phyloP scores from a whole-genome alignment of 2,113 vertebrate genomes.

The Xyliphius kryptos region DNA sequence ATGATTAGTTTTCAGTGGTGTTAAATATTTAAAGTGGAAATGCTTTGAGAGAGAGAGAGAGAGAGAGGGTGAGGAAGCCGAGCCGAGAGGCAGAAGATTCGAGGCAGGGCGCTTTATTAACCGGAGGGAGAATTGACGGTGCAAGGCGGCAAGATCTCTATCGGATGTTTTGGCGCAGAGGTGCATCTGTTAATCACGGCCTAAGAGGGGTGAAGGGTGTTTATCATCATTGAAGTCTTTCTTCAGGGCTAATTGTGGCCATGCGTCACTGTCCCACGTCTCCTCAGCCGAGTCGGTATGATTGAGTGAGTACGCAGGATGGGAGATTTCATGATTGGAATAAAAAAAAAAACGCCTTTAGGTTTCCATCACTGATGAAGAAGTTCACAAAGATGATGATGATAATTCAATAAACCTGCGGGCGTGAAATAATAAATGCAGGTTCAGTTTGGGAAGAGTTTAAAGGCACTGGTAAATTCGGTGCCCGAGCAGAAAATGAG shows the following conservation, averaged over 20 bases:
- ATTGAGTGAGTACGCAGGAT: conserved; percentile 59
- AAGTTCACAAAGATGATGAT: conserved; percentile 20
- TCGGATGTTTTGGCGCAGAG: conserved; percentile 71
- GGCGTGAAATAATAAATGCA: conserved; percentile 14
- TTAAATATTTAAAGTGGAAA: too few relatives aligned
- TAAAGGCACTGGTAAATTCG: too few relatives aligned
- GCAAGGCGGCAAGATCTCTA: conserved; percentile 88
- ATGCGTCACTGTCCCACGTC: conserved; percentile 82
- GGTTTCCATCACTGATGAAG: too few relatives aligned
- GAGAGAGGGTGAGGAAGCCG: too few relatives aligned
- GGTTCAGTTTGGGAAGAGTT: too few relatives aligned
- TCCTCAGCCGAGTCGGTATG: conserved; percentile 34
- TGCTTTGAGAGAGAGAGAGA: too few relatives aligned
- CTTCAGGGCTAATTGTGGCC: conserved; percentile 82
- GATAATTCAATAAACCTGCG: conserved; percentile 34
- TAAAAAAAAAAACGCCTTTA: too few relatives aligned
- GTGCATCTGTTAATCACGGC: conserved; percentile 84
- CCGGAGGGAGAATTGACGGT: conserved; percentile 70
- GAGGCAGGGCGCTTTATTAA: conserved; percentile 76
- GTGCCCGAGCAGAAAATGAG: too few relatives aligned
- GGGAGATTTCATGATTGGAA: too few relatives aligned
- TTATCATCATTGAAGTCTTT: conserved; percentile 94
- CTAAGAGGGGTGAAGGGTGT: conserved; percentile 84
- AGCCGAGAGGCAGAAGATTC: conserved; percentile 58
- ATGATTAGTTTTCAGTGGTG: too few relatives aligned